phyloP scores from a whole-genome alignment of 2,797 vertebrate genomes.

The Fringilla coelebs region DNA sequence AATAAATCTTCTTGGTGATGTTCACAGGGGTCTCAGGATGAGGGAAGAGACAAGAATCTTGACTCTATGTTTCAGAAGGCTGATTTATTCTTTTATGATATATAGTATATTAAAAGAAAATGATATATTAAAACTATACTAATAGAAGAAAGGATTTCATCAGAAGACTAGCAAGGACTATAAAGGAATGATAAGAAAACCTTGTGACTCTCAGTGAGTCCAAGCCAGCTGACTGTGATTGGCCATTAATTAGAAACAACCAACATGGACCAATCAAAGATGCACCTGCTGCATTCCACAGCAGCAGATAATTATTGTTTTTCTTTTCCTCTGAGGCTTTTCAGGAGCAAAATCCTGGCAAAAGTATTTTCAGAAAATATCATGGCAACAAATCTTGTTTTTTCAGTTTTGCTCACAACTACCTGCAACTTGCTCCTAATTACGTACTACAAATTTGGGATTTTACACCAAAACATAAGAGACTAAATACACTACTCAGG shows the following conservation, averaged over 20 bases:
- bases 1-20: background rate
- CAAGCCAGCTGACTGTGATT: background rate
- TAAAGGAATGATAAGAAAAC: too few species aligned
- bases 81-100: background rate
- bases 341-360: background rate
- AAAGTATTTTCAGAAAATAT: background rate
- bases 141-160: background rate
- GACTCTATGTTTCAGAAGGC: background rate
- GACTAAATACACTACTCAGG: background rate
- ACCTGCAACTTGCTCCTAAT: background rate
- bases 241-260: background rate
- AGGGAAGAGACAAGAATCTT: background rate
- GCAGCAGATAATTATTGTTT: background rate
- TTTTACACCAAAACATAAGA: background rate
- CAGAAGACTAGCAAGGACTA: too few species aligned
- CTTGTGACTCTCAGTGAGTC: too few species aligned
- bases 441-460: background rate
- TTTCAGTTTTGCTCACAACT: background rate
- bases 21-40: background rate
- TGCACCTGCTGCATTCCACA: background rate
- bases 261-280: background rate
- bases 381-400: background rate
- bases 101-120: too few species aligned
- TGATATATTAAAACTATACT: background rate
- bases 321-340: background rate